These are phyloP conservation scores for Aselliscus stoliczkanus DNA, from an alignment of 2,797 vertebrate species.

Conservation along the genomic window DNA sequence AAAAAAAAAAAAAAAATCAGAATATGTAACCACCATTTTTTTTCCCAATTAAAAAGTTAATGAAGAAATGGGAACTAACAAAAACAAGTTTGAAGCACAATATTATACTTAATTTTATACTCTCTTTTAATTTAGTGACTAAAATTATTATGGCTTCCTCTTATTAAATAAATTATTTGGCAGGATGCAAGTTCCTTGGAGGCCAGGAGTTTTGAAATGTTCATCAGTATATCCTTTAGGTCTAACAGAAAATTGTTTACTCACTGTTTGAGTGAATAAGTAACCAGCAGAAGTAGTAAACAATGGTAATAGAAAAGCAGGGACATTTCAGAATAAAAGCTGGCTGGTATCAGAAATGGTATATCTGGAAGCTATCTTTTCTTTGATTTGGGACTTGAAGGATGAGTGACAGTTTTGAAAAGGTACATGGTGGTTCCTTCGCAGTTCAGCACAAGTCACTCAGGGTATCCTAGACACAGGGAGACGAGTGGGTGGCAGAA, in stretches of 20 bases:
- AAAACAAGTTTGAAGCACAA: not conserved
- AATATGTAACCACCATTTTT: not conserved
- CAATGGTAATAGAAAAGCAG: not conserved
- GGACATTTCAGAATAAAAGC: not conserved
- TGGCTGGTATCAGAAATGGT: not conserved
- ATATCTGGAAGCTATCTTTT: constrained; percentile 7
- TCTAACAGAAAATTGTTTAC: not conserved
- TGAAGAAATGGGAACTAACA: constrained; percentile 14
- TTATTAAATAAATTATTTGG: not conserved
- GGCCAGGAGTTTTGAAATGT: not conserved
- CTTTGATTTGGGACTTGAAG: not conserved
- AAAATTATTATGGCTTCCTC: constrained; percentile 37
- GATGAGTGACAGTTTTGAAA: constrained; percentile 27
- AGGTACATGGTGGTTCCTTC: not conserved
- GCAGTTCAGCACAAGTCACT: not conserved
- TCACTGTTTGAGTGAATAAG: not conserved
- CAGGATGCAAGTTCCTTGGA: not conserved
- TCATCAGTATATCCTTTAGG: not conserved
- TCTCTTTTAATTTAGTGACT: constrained; percentile 33
- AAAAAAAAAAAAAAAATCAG: no score
- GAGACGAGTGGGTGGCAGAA: constrained; percentile 27
- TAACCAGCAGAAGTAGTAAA: not conserved
- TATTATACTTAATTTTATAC: constrained; percentile 35
- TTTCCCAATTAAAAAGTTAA: not conserved
- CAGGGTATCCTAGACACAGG: not conserved